Conservation (phyloP, 2,113 vertebrate species). For the Perccottus glenii region DNA sequence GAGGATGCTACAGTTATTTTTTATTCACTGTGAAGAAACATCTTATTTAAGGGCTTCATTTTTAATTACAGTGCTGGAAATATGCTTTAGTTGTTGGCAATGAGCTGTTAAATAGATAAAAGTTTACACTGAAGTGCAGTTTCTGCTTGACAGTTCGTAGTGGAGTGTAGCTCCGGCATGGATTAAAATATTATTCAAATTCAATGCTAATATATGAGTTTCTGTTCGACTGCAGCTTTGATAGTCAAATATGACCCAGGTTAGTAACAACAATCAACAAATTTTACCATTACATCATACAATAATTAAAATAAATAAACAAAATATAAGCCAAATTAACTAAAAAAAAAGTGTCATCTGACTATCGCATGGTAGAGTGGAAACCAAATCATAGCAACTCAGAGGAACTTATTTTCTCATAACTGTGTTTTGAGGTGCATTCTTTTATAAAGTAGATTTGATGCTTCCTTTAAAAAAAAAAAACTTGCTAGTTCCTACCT, state of each 20-base stretch:
- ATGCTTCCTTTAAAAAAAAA: too few relatives aligned
- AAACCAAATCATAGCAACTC: slow-evolving; percentile 34
- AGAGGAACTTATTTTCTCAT: background rate
- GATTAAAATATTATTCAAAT: slow-evolving; percentile 25
- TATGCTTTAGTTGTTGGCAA: background rate
- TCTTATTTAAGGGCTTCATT: background rate
- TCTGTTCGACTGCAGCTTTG: slow-evolving; percentile 3
- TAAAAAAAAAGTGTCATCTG: slow-evolving; percentile 52
- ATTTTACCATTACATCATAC: background rate
- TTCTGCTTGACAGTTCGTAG: slow-evolving; percentile 17
- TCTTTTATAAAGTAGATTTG: too few relatives aligned
- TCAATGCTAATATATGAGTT: background rate
- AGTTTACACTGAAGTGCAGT: slow-evolving; percentile 4
- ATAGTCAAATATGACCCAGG: background rate
- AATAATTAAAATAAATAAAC: background rate
- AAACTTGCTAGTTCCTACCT: too few relatives aligned
- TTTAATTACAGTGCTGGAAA: background rate
- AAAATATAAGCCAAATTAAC: too few relatives aligned
- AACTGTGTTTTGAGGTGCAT: too few relatives aligned
- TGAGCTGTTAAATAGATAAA: slow-evolving; percentile 14
- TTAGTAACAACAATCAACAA: background rate
- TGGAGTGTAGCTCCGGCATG: slow-evolving; percentile 7
- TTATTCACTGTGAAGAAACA: background rate
- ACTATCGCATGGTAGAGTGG: slow-evolving; percentile 46
- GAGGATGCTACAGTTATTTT: slow-evolving; percentile 11